A percentile compares a stretch with the other conserved stretches of the same genome.
phyloP scores from a whole-genome alignment of 2,797 vertebrate genomes.

The Sciaenops ocellatus region DNA sequence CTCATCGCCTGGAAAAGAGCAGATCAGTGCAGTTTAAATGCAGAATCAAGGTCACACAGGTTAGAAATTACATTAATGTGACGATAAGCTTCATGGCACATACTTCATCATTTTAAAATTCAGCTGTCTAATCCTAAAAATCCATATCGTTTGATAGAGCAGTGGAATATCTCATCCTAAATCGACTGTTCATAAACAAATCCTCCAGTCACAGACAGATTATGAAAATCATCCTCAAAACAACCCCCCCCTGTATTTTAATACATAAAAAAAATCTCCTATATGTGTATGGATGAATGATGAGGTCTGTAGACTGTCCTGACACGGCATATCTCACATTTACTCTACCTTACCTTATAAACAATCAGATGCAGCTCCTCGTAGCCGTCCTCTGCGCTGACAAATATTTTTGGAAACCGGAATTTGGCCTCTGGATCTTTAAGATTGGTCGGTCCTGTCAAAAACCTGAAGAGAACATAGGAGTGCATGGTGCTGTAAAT shows the following conservation, averaged over 20 bases:
- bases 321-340: not conserved
- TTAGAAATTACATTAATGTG: constrained; percentile 54
- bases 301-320: constrained; percentile 1
- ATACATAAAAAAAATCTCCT: constrained; percentile 24
- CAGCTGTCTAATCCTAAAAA: constrained; percentile 63
- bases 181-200: constrained; percentile 50
- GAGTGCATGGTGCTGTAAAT: not conserved
- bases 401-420: constrained; percentile 97
- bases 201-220: constrained; percentile 56
- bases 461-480: constrained; percentile 87
- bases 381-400: constrained; percentile 90
- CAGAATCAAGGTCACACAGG: constrained; percentile 49
- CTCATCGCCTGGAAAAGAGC: constrained; percentile 94
- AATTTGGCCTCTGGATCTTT: constrained; percentile 97
- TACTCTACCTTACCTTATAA: constrained; percentile 90
- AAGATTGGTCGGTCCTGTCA: constrained; percentile 95
- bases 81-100: constrained; percentile 36
- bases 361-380: constrained; percentile 98
- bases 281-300: constrained; percentile 4
- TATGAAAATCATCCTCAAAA: constrained; percentile 46
- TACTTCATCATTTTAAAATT: constrained; percentile 70
- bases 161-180: constrained; percentile 42
- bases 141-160: constrained; percentile 49
- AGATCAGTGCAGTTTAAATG: constrained; percentile 38
- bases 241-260: constrained; percentile 10